These are phyloP conservation scores for Diplodus puntazzo DNA, from an alignment of 2,797 vertebrate genomes.

Conservation along the genomic window DNA sequence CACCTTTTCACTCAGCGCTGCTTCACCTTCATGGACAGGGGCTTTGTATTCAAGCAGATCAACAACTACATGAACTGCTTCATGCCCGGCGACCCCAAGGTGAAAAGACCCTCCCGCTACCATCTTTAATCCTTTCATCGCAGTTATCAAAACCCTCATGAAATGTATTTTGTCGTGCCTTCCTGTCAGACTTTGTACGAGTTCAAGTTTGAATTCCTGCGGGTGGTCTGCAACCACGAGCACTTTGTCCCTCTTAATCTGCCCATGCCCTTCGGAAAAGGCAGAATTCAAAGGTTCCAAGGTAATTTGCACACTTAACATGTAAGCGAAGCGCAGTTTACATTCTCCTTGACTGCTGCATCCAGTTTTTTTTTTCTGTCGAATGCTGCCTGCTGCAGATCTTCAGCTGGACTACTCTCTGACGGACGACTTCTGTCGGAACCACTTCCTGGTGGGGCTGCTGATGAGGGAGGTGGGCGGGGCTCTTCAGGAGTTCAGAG, in stretches of 20 bases:
- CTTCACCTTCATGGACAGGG: constrained; percentile 98
- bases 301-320: constrained; percentile 81
- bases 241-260: constrained; percentile 97
- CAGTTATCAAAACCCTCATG: not conserved
- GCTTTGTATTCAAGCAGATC: constrained; percentile 98
- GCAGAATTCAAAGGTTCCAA: constrained; percentile 95
- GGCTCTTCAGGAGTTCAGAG: constrained; percentile 93
- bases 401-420: constrained; percentile 96
- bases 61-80: constrained; percentile 99
- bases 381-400: constrained; percentile 79
- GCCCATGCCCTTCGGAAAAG: constrained; percentile 97
- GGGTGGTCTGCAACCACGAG: constrained; percentile 96
- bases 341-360: not conserved
- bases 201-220: constrained; percentile 98
- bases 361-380: constrained; percentile 1
- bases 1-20: constrained; percentile 86
- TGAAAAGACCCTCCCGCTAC: constrained; percentile 55
- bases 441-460: constrained; percentile 97
- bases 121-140: not conserved
- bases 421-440: constrained; percentile 97
- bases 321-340: not conserved
- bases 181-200: constrained; percentile 92
- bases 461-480: constrained; percentile 93
- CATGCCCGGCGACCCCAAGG: constrained; percentile 96
- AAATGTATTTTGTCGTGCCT: constrained; percentile 2